phyloP scores from a whole-genome alignment of 2,797 vertebrate species.

The Megalops cyprinoides region DNA sequence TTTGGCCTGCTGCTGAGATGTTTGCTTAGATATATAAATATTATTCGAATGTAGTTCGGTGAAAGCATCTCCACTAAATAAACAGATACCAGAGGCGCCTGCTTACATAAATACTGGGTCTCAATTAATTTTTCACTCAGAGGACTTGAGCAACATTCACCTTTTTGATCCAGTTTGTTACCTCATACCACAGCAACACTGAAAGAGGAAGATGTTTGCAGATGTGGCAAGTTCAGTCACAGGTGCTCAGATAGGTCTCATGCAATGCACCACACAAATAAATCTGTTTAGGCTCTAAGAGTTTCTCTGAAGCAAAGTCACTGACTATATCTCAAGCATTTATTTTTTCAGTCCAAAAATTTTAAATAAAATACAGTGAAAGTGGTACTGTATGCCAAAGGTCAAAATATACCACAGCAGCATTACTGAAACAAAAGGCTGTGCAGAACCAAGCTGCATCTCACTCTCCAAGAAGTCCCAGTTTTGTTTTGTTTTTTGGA shows the following conservation, averaged over 20 bases:
- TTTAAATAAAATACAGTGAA: not conserved
- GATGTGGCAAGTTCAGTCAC: not conserved
- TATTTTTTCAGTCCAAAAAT: not conserved
- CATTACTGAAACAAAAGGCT: not conserved
- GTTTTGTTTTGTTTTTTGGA: not conserved
- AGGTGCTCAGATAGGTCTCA: not conserved
- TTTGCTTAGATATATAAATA: conserved; percentile 15
- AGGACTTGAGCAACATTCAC: not conserved
- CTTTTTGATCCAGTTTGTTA: not conserved
- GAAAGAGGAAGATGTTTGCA: not conserved
- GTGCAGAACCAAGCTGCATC: too few relatives aligned
- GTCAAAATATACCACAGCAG: not conserved
- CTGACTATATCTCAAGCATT: not conserved
- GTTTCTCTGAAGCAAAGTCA: not conserved
- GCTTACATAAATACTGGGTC: not conserved
- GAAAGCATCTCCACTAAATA: not conserved
- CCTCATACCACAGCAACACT: not conserved
- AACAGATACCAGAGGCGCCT: not conserved
- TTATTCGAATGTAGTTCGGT: not conserved
- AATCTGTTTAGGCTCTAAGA: not conserved
- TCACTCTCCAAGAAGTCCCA: too few relatives aligned
- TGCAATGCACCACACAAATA: not conserved
- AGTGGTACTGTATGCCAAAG: not conserved
- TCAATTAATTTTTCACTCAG: not conserved
- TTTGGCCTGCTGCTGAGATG: not conserved